Conservation (phyloP, 1,140 invertebrate species). For the Heliothis subflexa region DNA sequence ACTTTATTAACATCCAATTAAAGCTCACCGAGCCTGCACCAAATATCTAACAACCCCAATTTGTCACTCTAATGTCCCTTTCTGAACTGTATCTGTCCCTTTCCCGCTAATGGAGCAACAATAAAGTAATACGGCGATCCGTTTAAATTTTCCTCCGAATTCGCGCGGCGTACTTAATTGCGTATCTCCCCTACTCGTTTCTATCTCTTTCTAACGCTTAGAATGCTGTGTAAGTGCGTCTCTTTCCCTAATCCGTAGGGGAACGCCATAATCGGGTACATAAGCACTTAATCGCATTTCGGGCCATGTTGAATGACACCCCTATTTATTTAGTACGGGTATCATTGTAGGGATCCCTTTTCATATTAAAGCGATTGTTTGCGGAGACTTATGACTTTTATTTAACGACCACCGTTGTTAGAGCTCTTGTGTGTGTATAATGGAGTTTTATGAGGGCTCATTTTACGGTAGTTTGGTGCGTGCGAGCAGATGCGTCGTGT, state of each 20-base stretch:
- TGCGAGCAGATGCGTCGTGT: conserved; percentile 68
- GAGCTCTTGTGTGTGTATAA: conserved; percentile 50
- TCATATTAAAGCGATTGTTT: conserved; percentile 79
- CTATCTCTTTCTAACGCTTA: conserved; percentile 59
- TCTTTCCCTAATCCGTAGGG: conserved; percentile 68
- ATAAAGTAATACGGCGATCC: conserved; percentile 85
- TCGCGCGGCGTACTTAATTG: conserved; percentile 80
- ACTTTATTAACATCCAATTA: conserved; percentile 49
- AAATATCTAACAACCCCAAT: conserved; percentile 78
- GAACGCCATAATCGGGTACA: conserved; percentile 77
- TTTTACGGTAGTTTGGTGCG: conserved; percentile 54
- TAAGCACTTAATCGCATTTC: conserved; percentile 85
- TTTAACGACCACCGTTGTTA: conserved; percentile 60
- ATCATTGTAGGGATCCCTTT: conserved; percentile 68
- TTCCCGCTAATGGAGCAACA: conserved; percentile 79
- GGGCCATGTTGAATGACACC: conserved; percentile 70
- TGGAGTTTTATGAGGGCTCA: conserved; percentile 49
- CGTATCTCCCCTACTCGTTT: conserved; percentile 70
- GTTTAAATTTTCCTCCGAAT: conserved; percentile 83
- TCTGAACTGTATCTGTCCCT: conserved; percentile 63
- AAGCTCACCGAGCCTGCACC: conserved; percentile 49
- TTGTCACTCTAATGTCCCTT: conserved; percentile 71
- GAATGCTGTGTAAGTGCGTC: conserved; percentile 53
- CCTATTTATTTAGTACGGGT: conserved; percentile 80
- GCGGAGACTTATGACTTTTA: conserved; percentile 76